Conservation (phyloP, 2,113 vertebrate species). For the Cavia porcellus region DNA sequence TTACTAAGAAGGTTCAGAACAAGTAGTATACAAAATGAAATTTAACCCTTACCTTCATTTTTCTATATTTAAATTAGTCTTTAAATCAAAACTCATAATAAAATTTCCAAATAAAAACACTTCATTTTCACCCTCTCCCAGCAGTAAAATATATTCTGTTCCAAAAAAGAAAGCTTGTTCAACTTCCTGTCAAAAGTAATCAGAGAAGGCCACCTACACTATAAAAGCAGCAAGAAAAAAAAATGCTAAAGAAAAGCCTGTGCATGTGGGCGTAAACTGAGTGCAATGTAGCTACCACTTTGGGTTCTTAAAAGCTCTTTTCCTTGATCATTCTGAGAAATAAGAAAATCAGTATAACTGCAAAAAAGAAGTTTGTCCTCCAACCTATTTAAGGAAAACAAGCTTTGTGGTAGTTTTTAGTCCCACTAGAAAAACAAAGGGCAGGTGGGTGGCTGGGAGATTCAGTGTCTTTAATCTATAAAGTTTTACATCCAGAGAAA, state of each 20-base stretch:
- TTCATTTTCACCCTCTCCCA: constrained; percentile 69
- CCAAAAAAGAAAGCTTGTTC: constrained; percentile 80
- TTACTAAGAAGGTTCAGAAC: constrained; percentile 16
- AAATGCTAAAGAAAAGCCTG: constrained; percentile 80
- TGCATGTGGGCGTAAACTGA: constrained; percentile 73
- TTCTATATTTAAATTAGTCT: constrained; percentile 34
- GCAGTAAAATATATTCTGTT: constrained; percentile 83
- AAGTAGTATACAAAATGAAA: not conserved
- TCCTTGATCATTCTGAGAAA: constrained; percentile 63
- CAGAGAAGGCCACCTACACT: constrained; percentile 86
- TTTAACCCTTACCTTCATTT: constrained; percentile 10
- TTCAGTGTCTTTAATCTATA: not conserved
- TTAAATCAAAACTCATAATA: constrained; percentile 67
- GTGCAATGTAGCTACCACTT: constrained; percentile 43
- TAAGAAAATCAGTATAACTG: constrained; percentile 57
- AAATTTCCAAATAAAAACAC: constrained; percentile 82
- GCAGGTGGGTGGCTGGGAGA: too few relatives aligned
- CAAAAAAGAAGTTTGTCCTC: constrained; percentile 54
- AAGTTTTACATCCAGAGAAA: not conserved
- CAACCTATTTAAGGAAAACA: constrained; percentile 21
- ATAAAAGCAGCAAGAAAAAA: constrained; percentile 81
- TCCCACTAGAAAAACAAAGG: not conserved
- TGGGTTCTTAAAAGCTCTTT: constrained; percentile 57
- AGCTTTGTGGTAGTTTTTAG: not conserved
- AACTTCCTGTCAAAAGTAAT: constrained; percentile 85